Evolutionary conservation across 2,113 vertebrate species (phyloP), one percentile per base, ranked within the genome.

Genomic region (Corynorhinus townsendii): DNA sequence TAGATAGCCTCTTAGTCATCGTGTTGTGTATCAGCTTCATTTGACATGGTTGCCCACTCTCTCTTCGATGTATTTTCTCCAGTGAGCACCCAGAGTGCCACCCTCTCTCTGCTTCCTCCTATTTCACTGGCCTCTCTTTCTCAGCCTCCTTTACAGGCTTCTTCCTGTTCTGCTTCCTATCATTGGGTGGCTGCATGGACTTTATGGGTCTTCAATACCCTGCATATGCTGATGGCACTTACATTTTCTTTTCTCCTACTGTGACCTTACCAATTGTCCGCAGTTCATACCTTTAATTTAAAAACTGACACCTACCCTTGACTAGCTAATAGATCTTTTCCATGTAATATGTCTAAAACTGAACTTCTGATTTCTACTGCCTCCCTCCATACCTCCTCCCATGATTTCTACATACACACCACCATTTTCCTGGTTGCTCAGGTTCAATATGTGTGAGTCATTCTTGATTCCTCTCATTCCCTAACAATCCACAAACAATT

Each of bases 401-500:
- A 26, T 2, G 11, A n/a, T 73, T 52, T 93, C 54, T 62, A 22
- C 2, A 17, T 15, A 72, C 5, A 22, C 43, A 66, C 16, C 35
- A 45, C n/a, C 52, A 14, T 40, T 85, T 59, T 43, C 11, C n/a
- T n/a, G 2, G 28, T 56, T 10, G 62, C 20, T 73, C 28, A 56
- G 69, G 30, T 28, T n/a, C 33, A 24, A 71, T 72, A 38, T 12
- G 9, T 1, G 49, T 24, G 33, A 35, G 7, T 43, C 17, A 30
- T 86, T 62, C 33, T 87, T 86, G 40, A 69, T 62, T 89, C 20
- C 11, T 79, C 35, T 79, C 43, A 35, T 71, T 93, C 47, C 9
- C 40, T 80, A 87, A 84, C 11, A 20, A 7, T 66, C 59, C 30
- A 56, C 4, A 7, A 47, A 30, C 45, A 94, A 33, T 20, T 79